Conservation (phyloP, 2,888 invertebrate genomes). For the Chironomus tentans region DNA sequence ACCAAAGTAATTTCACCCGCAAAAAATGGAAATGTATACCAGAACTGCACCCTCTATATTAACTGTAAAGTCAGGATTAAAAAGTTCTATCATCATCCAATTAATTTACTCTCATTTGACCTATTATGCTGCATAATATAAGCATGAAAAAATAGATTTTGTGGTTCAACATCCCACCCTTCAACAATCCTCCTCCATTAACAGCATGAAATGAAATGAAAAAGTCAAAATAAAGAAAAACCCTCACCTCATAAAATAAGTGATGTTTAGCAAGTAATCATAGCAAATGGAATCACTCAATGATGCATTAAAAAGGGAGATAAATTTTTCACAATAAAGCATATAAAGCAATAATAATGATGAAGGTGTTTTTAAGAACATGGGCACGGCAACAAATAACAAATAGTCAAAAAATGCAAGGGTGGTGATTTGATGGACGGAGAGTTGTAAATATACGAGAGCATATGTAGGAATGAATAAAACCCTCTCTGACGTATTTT, state of each 20-base stretch:
- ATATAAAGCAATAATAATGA: not conserved
- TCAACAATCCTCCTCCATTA: too few species aligned
- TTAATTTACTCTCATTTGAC: not conserved
- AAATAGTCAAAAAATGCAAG: not conserved
- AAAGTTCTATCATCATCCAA: not conserved
- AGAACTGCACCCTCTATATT: not conserved
- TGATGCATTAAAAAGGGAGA: not conserved
- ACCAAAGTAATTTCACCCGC: too few species aligned
- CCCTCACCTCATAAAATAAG: not conserved
- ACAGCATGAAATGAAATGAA: not conserved
- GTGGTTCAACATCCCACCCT: not conserved
- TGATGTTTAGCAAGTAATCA: conserved; percentile 23
- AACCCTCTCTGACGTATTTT: not conserved
- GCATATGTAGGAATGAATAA: too few species aligned
- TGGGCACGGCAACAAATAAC: not conserved
- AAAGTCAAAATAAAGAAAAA: not conserved
- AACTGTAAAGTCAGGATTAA: not conserved
- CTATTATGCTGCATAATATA: not conserved
- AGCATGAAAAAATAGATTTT: not conserved
- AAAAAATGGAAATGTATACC: not conserved
- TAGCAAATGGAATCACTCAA: conserved; percentile 1
- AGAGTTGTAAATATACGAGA: not conserved
- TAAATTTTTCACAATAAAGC: not conserved
- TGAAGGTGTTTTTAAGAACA: not conserved
- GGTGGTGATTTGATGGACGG: not conserved